phyloP scores from a whole-genome alignment of 2,113 vertebrate genomes.

The Loxodonta africana region DNA sequence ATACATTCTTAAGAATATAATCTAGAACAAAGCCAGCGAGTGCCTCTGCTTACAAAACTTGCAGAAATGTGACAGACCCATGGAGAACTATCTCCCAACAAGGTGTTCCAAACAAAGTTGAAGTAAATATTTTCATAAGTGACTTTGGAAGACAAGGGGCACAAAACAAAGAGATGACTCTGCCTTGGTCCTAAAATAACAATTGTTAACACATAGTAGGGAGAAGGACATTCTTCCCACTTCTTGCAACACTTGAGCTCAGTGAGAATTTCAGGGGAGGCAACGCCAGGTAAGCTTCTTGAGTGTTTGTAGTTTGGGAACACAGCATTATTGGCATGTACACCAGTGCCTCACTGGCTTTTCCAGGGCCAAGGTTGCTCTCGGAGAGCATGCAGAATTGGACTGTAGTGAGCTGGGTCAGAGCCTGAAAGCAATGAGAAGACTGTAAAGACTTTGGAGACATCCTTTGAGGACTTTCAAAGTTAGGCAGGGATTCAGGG shows the following conservation, averaged over 20 bases:
- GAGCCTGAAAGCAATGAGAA: background rate
- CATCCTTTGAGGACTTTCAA: background rate
- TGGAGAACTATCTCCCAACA: background rate
- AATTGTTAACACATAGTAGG: background rate
- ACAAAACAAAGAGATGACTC: background rate
- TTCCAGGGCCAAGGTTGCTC: background rate
- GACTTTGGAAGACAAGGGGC: background rate
- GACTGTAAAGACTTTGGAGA: background rate
- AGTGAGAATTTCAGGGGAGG: background rate
- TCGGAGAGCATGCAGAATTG: background rate
- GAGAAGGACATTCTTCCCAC: background rate
- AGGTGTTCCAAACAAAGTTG: background rate
- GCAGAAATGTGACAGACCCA: background rate
- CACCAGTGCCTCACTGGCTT: background rate
- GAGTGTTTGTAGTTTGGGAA: background rate
- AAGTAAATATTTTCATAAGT: background rate
- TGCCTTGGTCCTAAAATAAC: background rate
- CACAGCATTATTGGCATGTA: background rate
- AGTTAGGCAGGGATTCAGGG: background rate
- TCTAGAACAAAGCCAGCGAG: background rate
- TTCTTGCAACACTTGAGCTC: background rate
- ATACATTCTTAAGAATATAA: constrained; percentile 21
- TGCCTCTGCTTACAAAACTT: background rate
- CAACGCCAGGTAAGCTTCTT: background rate
- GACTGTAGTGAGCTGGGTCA: background rate